These are phyloP conservation scores for Trissolcus basalis DNA, from an alignment of 1,140 invertebrate genomes.

Conservation along the genomic window DNA sequence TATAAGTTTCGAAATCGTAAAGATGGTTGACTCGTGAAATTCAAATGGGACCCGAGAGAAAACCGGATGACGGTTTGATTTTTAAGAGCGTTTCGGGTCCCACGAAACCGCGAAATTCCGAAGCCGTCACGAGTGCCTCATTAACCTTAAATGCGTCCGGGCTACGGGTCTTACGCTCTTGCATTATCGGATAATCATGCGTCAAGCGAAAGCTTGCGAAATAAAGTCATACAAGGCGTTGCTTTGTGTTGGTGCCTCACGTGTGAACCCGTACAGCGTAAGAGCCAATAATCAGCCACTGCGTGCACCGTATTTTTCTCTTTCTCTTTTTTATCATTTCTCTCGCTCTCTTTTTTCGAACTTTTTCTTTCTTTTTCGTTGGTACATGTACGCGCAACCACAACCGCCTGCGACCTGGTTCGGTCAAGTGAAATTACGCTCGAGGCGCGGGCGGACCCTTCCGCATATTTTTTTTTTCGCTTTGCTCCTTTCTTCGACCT, in stretches of 20 bases:
- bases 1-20: no score
- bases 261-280: conserved; percentile 38
- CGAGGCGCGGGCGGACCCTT: conserved; percentile 66
- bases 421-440: conserved; percentile 71
- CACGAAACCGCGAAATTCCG: conserved; percentile 39
- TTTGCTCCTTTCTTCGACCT: neutral
- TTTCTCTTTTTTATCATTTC: neutral
- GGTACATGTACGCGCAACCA: conserved; percentile 28
- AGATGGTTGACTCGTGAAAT: conserved; percentile 6
- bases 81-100: conserved; percentile 22
- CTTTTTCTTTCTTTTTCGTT: conserved; percentile 37
- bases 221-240: conserved; percentile 57
- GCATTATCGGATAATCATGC: conserved; percentile 59
- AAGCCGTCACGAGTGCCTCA: conserved; percentile 35
- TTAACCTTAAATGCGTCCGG: conserved; percentile 44
- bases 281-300: conserved; percentile 49
- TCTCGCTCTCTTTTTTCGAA: conserved; percentile 8
- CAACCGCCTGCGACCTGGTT: conserved; percentile 64
- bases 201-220: conserved; percentile 61
- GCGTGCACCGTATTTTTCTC: conserved; percentile 20
- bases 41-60: conserved; percentile 26
- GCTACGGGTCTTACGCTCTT: conserved; percentile 40
- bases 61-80: conserved; percentile 38
- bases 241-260: conserved; percentile 36
- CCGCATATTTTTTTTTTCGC: conserved; percentile 29